These are phyloP conservation scores for Pseudorectes ferrugineus DNA, from an alignment of 2,113 vertebrate species.

Conservation along the genomic window DNA sequence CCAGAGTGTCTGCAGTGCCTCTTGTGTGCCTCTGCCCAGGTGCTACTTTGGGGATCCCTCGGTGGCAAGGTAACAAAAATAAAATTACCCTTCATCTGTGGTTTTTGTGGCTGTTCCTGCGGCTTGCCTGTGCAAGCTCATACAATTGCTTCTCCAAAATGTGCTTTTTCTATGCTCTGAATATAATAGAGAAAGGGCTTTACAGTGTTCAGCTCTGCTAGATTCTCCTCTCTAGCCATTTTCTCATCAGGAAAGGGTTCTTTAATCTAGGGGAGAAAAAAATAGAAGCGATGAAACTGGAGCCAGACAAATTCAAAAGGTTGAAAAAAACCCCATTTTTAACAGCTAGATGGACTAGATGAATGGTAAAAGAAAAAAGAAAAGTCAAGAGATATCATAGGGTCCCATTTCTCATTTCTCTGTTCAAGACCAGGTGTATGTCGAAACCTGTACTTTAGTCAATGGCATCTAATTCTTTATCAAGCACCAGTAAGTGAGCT, in stretches of 20 bases:
- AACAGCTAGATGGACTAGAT: not conserved
- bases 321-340: not conserved
- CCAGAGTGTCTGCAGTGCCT: not conserved
- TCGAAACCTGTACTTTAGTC: not conserved
- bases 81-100: not conserved
- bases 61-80: not conserved
- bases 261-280: not conserved
- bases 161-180: not conserved
- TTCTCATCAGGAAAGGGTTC: not conserved
- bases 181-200: not conserved
- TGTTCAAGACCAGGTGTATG: not conserved
- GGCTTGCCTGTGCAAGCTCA: not conserved
- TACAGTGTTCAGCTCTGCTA: not conserved
- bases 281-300: not conserved
- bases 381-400: not conserved
- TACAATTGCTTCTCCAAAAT: not conserved
- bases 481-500: not conserved
- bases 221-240: not conserved
- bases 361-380: not conserved
- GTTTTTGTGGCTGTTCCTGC: not conserved
- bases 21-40: not conserved
- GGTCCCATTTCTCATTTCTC: not conserved
- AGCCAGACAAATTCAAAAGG: not conserved
- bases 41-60: not conserved
- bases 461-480: not conserved